Base-by-base conservation (phyloP, 2,113 vertebrate genomes). In the Aleadryas rufinucha region DNA sequence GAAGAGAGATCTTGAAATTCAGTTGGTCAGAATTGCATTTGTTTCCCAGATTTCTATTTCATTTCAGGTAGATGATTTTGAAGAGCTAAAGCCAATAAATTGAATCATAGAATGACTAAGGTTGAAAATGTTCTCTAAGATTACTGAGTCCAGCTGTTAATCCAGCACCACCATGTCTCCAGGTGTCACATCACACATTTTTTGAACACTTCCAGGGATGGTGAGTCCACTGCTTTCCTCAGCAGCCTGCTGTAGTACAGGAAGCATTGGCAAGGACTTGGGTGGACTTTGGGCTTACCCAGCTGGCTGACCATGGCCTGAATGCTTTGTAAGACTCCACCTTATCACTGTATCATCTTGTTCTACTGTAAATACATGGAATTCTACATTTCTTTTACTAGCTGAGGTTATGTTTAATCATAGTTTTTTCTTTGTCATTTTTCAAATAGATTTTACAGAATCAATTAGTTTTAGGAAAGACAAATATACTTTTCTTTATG, bases 71-170 rank as follows among this genome's bases (percentile, higher is more conserved):
- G 33, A 14, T 57, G 9, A 30, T 56, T 90, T n/a, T 45, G 50
- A 86, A 84, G 31, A 77, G 15, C 31, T 57, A 42, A 89, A 86
- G 42, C 15, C 19, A 85, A 63, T 15, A 56, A 60, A 74, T 9
- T 14, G 35, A 80, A 50, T 64, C 6, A 49, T 1, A 1, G 15
- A 56, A 42, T 50, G 3, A 65, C 19, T 41, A 27, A 41, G 19
- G 9, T 9, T 75, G 39, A 37, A 75, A 75, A 76, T 35, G 30
- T 41, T 26, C 20, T 45, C 53, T 53, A 47, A 61, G 30, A 41
- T 35, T 39, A 53, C 17, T 2, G 5, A 45, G 20, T 31, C 30
- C 24, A 75, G 0, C 9, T 1, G 1, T 27, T 41, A 75, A 47
- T 52, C 13, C 24, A 89, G 39, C n/a, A 89, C 13, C n/a, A 30